phyloP scores from a whole-genome alignment of 2,113 vertebrate genomes.

The Delphinus delphis region DNA sequence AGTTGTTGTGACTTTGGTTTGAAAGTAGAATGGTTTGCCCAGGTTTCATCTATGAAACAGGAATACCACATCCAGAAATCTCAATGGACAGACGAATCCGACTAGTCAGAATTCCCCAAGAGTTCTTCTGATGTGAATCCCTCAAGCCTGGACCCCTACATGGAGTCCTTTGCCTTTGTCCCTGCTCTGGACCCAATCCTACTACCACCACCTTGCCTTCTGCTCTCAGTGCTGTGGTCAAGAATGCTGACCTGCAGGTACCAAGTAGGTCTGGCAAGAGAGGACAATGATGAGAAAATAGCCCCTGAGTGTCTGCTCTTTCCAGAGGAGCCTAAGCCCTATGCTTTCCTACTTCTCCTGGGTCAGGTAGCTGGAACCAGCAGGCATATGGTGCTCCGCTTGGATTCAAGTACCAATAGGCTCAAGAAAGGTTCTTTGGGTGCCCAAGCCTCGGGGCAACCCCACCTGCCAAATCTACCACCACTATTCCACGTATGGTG shows the following conservation, averaged over 20 bases:
- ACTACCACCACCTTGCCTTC: constrained; percentile 84
- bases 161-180: constrained; percentile 1
- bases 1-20: background rate
- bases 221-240: constrained; percentile 89
- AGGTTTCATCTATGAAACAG: background rate
- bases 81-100: constrained; percentile 82
- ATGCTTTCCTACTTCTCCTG: constrained; percentile 14
- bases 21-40: background rate
- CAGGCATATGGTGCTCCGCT: constrained; percentile 82
- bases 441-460: fast-evolving
- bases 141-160: constrained; percentile 75
- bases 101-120: constrained; percentile 62
- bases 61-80: constrained; percentile 80
- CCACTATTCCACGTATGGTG: constrained; percentile 49
- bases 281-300: constrained; percentile 88
- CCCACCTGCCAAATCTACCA: constrained; percentile 7
- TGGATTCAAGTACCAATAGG: constrained; percentile 82
- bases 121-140: fast-evolving
- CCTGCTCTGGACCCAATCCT: background rate
- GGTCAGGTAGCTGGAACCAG: constrained; percentile 68
- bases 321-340: constrained; percentile 80
- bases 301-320: constrained; percentile 89
- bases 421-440: constrained; percentile 45
- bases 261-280: constrained; percentile 89
- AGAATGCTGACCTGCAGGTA: constrained; percentile 89